phyloP scores from a whole-genome alignment of 1,140 invertebrate genomes.

The Cardiocondyla obscurior region DNA sequence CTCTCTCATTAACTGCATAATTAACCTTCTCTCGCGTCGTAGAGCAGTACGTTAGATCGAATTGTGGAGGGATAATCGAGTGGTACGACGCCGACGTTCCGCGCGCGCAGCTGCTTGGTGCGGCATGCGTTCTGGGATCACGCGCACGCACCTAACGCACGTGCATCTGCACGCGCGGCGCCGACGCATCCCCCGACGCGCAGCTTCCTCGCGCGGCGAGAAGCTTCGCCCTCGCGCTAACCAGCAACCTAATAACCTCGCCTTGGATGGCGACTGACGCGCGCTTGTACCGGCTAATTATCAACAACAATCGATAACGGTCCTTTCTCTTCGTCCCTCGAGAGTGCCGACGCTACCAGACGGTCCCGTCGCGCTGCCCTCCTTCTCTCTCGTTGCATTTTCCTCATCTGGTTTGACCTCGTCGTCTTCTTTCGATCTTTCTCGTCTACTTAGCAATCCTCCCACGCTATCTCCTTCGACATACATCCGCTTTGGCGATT shows the following conservation, averaged over 20 bases:
- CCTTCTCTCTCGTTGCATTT: neutral
- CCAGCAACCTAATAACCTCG: slow-evolving; percentile 82
- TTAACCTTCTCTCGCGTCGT: slow-evolving; percentile 81
- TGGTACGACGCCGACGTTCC: slow-evolving; percentile 76
- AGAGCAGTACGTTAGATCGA: slow-evolving; percentile 80
- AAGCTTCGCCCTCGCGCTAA: slow-evolving; percentile 72
- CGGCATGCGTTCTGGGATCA: slow-evolving; percentile 3
- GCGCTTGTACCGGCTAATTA: slow-evolving; percentile 82
- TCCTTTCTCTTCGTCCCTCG: slow-evolving; percentile 20
- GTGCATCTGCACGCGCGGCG: neutral
- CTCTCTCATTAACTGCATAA: slow-evolving; percentile 83
- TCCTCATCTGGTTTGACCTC: neutral
- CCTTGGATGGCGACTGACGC: slow-evolving; percentile 81
- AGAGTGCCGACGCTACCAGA: slow-evolving; percentile 62
- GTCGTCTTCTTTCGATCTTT: neutral
- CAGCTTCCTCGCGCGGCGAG: slow-evolving; percentile 41
- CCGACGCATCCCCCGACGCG: neutral
- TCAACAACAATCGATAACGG: slow-evolving; percentile 83
- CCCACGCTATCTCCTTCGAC: slow-evolving; percentile 21
- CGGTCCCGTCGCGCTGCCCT: slow-evolving; percentile 37
- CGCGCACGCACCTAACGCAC: slow-evolving; percentile 20
- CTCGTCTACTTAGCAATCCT: neutral
- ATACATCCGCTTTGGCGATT: slow-evolving; percentile 3
- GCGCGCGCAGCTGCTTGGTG: slow-evolving; percentile 37
- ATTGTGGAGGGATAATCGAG: slow-evolving; percentile 81